A percentile compares a stretch with the other conserved stretches of the same genome.
phyloP scores from a whole-genome alignment of 2,888 invertebrate species.

The Watsonalla binaria region DNA sequence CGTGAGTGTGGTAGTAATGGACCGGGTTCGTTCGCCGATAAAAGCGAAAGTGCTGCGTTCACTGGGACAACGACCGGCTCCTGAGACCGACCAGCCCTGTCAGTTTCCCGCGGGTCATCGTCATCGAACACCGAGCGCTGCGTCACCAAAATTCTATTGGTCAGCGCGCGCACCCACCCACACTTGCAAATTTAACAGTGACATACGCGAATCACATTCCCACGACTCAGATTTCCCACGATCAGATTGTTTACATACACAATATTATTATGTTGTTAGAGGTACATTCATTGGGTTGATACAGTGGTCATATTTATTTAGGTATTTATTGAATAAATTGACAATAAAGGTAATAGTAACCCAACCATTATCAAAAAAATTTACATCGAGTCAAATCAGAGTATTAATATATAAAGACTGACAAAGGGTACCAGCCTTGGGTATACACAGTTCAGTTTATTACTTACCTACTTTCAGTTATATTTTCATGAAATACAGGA shows the following conservation, averaged over 20 bases:
- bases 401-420: too few relatives aligned
- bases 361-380: too few relatives aligned
- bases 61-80: conserved; percentile 76
- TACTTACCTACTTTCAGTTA: too few relatives aligned
- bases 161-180: conserved; percentile 13
- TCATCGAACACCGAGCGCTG: conserved; percentile 33
- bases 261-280: too few relatives aligned
- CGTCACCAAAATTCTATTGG: conserved; percentile 22
- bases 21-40: conserved; percentile 75
- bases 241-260: not conserved
- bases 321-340: too few relatives aligned
- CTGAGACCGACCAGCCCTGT: conserved; percentile 50
- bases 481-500: too few relatives aligned
- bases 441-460: too few relatives aligned
- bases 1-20: conserved; percentile 71
- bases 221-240: not conserved
- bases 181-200: conserved; percentile 5
- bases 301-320: too few relatives aligned
- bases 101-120: conserved; percentile 57
- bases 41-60: conserved; percentile 76
- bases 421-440: too few relatives aligned
- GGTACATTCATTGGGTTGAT: too few relatives aligned
- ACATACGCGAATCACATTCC: not conserved
- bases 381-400: too few relatives aligned
- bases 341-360: too few relatives aligned